A percentile compares a stretch with the other conserved stretches of the same genome.
Evolutionary conservation across 2,797 vertebrate genomes (phyloP).

Genomic region (Falco columbarius): DNA sequence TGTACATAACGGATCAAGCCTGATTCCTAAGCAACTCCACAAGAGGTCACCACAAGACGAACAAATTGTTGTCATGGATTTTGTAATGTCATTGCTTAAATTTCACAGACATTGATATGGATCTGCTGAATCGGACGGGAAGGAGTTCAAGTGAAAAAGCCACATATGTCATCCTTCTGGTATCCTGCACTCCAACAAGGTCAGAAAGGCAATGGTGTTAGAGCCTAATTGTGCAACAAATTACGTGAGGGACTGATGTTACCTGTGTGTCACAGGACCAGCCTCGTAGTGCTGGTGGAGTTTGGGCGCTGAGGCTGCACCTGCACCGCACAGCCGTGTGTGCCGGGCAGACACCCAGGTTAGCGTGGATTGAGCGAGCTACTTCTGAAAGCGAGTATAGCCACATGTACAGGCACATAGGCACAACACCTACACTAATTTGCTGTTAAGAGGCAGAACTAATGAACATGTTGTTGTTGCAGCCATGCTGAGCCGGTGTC

Average conservation of each 20-base stretch:
- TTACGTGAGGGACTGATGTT: background rate
- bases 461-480: background rate
- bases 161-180: background rate
- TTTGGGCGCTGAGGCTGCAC: fast-evolving
- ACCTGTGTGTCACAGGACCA: background rate
- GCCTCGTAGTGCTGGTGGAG: background rate
- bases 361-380: background rate
- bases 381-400: background rate
- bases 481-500: background rate
- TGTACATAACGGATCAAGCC: fast-evolving
- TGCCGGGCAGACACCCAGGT: background rate
- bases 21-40: conserved; percentile 56
- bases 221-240: background rate
- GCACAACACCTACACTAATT: background rate
- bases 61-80: conserved; percentile 34
- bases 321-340: fast-evolving
- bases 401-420: fast-evolving
- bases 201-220: background rate
- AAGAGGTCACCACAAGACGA: conserved; percentile 57
- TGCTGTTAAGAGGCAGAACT: background rate
- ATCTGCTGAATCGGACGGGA: background rate
- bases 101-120: background rate
- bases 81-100: conserved; percentile 12
- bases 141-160: background rate
- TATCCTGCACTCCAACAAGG: background rate